These are phyloP conservation scores for Strigops habroptila DNA, from an alignment of 2,113 vertebrate species.

Conservation along the genomic window DNA sequence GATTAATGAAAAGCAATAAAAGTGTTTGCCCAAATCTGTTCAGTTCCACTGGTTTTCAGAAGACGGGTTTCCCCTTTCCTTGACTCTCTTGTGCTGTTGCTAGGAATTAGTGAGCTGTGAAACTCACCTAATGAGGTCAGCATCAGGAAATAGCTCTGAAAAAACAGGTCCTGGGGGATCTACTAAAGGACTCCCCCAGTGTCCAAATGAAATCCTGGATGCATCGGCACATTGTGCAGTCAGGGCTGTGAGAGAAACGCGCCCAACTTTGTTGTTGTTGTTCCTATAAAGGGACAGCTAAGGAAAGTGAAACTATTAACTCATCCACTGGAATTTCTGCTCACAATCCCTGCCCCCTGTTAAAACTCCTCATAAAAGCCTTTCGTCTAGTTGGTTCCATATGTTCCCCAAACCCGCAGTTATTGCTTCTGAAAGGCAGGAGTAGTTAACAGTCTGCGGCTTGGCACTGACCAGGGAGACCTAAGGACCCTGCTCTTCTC, in stretches of 20 bases:
- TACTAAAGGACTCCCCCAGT: constrained; percentile 39
- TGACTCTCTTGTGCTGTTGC: constrained; percentile 29
- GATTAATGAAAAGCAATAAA: constrained; percentile 50
- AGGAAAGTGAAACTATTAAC: constrained; percentile 72
- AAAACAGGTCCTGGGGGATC: constrained; percentile 31
- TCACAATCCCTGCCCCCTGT: constrained; percentile 65
- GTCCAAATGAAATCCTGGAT: constrained; percentile 45
- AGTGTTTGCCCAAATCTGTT: constrained; percentile 31
- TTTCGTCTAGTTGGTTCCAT: constrained; percentile 70
- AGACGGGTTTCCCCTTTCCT: constrained; percentile 30
- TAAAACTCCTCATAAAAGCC: constrained; percentile 69
- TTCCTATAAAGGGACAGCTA: constrained; percentile 67
- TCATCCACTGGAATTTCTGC: constrained; percentile 69
- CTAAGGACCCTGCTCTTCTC: background rate
- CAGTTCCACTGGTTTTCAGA: constrained; percentile 36
- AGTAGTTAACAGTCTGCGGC: constrained; percentile 71
- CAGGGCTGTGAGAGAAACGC: background rate
- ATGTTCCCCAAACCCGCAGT: constrained; percentile 64
- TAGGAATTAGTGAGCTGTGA: constrained; percentile 66
- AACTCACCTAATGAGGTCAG: constrained; percentile 68
- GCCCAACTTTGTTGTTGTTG: constrained; percentile 40
- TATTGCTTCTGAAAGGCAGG: constrained; percentile 72
- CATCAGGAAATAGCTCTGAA: constrained; percentile 58
- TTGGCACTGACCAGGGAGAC: constrained; percentile 68
- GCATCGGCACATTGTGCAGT: constrained; percentile 38